Evolutionary conservation across 2,797 vertebrate genomes (phyloP).

Genomic region (Enteromius trimaculatus): DNA sequence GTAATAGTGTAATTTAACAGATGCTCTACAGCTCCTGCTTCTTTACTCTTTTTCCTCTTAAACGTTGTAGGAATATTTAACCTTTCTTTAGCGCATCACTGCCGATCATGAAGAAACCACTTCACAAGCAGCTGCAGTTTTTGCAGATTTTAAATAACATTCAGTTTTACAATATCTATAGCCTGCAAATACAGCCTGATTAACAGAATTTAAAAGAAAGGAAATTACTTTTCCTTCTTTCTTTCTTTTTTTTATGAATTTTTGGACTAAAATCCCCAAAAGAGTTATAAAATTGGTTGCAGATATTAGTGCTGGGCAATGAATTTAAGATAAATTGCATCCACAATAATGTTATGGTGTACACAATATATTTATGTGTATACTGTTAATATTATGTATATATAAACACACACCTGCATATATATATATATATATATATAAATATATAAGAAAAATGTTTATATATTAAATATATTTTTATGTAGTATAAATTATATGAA

Average conservation of each 20-base stretch:
- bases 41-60: conserved; percentile 23
- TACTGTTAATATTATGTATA: too few species aligned
- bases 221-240: not conserved
- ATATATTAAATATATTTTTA: too few species aligned
- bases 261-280: too few species aligned
- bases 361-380: too few species aligned
- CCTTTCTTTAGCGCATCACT: not conserved
- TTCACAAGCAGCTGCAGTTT: conserved; percentile 22
- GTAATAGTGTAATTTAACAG: conserved; percentile 44
- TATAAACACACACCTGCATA: too few species aligned
- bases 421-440: too few species aligned
- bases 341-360: too few species aligned
- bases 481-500: too few species aligned
- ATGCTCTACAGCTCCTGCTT: conserved; percentile 23
- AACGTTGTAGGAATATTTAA: conserved; percentile 34
- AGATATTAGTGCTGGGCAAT: too few species aligned
- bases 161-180: not conserved
- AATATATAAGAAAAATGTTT: too few species aligned
- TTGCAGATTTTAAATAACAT: not conserved
- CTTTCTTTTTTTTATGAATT: not conserved
- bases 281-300: not conserved
- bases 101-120: not conserved
- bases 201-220: not conserved
- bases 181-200: not conserved
- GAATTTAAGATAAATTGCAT: too few species aligned